These are phyloP conservation scores for Gastrophryne carolinensis DNA, from an alignment of 2,797 vertebrate genomes.

Conservation along the genomic window DNA sequence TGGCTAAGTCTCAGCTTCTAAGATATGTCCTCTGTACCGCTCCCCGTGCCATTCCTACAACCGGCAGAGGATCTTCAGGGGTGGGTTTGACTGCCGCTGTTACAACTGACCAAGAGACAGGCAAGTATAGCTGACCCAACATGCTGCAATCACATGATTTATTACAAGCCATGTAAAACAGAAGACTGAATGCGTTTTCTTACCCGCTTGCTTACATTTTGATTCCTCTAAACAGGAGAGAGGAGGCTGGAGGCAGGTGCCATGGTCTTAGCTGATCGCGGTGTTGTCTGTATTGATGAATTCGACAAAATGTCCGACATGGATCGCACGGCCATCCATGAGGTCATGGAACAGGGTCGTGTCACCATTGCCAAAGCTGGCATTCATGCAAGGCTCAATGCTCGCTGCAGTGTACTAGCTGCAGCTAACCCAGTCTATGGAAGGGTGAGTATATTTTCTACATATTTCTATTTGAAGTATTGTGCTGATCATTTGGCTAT, in stretches of 20 bases:
- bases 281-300: constrained; percentile 95
- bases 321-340: constrained; percentile 96
- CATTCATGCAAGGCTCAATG: constrained; percentile 95
- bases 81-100: constrained; percentile 94
- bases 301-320: constrained; percentile 98
- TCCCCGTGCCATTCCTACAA: constrained; percentile 90
- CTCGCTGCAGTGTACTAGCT: constrained; percentile 93
- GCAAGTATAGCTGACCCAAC: constrained; percentile 62
- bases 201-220: not conserved
- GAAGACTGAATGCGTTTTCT: not conserved
- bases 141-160: not conserved
- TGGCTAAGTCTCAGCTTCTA: constrained; percentile 95
- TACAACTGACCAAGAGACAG: constrained; percentile 94
- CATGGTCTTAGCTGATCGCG: constrained; percentile 93
- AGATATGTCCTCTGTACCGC: constrained; percentile 90
- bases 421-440: constrained; percentile 95
- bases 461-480: too few species aligned
- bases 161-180: too few species aligned
- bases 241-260: constrained; percentile 91
- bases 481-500: too few species aligned
- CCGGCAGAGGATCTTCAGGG: constrained; percentile 89
- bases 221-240: too few species aligned
- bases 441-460: constrained; percentile 81
- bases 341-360: constrained; percentile 97
- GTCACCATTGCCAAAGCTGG: constrained; percentile 97